A percentile compares a stretch with the other conserved stretches of the same genome.
Conservation (phyloP, 2,797 vertebrate genomes). For the Pangasius mekongensis region DNA sequence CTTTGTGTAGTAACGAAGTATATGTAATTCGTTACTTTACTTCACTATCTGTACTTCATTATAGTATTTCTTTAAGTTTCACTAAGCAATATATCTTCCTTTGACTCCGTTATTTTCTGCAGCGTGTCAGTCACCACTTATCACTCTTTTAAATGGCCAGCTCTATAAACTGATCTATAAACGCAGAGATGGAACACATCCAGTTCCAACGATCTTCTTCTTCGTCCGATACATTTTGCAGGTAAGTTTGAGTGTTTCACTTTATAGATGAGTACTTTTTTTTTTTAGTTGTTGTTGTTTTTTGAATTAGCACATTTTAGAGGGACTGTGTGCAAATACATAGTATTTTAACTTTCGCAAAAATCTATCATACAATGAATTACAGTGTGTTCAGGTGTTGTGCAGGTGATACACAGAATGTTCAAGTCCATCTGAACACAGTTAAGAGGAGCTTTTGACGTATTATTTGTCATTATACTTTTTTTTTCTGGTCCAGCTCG, state of each 20-base stretch:
- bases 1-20: no score
- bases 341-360: neutral
- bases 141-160: no score
- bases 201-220: neutral
- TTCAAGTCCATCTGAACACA: neutral
- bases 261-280: neutral
- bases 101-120: no score
- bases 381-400: no score
- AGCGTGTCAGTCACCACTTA: no score
- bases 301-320: neutral
- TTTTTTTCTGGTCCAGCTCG: neutral
- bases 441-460: neutral
- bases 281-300: neutral
- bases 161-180: no score
- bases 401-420: neutral
- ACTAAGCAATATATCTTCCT: no score
- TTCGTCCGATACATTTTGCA: no score
- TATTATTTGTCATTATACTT: neutral
- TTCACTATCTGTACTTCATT: no score
- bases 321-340: neutral
- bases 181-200: no score
- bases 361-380: no score
- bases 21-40: neutral
- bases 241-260: neutral
- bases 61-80: no score